Conservation (phyloP, 2,113 vertebrate species). For the Daubentonia madagascariensis region DNA sequence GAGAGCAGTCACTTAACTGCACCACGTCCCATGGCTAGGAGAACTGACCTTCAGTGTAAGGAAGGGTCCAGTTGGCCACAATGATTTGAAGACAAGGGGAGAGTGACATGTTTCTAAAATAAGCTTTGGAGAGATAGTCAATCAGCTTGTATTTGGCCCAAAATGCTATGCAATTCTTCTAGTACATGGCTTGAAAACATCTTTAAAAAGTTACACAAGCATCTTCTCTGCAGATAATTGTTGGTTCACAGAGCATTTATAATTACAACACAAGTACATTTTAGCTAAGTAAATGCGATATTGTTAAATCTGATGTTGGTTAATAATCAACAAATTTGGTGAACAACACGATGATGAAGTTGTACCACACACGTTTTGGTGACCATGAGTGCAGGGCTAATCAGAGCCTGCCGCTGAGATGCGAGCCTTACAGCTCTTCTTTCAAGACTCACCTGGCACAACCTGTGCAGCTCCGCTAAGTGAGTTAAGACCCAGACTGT, state of each 20-base stretch:
- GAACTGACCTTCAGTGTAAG: accelerated
- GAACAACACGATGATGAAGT: accelerated
- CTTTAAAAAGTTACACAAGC: neutral
- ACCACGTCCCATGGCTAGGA: accelerated
- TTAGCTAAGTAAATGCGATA: conserved; percentile 29
- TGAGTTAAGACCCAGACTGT: neutral
- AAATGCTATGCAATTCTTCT: neutral
- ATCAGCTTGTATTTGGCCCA: conserved; percentile 24
- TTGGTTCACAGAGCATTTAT: neutral
- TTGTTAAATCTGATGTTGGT: neutral
- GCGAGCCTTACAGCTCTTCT: neutral
- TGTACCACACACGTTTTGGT: neutral
- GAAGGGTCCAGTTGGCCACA: neutral
- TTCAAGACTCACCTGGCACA: neutral
- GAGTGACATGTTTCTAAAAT: neutral
- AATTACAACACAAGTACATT: neutral
- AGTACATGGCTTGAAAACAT: neutral
- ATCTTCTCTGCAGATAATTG: conserved; percentile 38
- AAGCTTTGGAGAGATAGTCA: neutral
- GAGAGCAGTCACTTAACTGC: neutral
- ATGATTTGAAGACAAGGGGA: neutral
- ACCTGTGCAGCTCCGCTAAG: neutral
- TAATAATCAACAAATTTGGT: neutral
- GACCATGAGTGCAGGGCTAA: neutral
- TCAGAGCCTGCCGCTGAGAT: neutral